Conservation (phyloP, 2,888 invertebrate species). For the Heliconius sara region DNA sequence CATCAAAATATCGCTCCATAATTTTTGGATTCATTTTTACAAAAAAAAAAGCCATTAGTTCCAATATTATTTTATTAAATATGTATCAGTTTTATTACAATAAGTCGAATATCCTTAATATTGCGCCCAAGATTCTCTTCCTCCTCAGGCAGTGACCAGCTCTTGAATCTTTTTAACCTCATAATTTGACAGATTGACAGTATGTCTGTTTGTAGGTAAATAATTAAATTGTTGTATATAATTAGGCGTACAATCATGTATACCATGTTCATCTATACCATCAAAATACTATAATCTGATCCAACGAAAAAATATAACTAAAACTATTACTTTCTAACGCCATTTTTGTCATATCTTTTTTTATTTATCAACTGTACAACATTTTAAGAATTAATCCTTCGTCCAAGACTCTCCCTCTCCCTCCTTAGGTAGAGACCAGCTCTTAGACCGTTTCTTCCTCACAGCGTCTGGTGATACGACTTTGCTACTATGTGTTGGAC, state of each 20-base stretch:
- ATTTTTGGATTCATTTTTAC: neutral
- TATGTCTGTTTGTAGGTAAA: too few species aligned
- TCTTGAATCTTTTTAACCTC: conserved; percentile 77
- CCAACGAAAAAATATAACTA: neutral
- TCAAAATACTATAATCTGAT: too few species aligned
- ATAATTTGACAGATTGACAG: conserved; percentile 13
- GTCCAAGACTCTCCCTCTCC: conserved; percentile 82
- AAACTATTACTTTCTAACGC: neutral
- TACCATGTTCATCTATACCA: too few species aligned
- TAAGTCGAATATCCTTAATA: conserved; percentile 52
- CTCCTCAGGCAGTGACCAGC: conserved; percentile 85
- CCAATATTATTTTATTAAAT: neutral
- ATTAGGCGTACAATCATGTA: too few species aligned
- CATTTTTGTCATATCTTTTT: neutral
- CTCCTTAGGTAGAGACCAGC: conserved; percentile 85
- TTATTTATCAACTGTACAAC: neutral
- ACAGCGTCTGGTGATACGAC: conserved; percentile 24
- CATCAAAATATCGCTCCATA: too few species aligned
- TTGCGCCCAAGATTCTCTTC: conserved; percentile 84
- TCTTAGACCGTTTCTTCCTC: conserved; percentile 76
- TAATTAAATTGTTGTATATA: neutral
- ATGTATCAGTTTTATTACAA: neutral
- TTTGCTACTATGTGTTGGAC: conserved; percentile 31
- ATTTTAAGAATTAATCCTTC: conserved; percentile 64
- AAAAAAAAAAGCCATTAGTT: neutral